phyloP scores from a whole-genome alignment of 2,113 vertebrate species.

The Trematomus loennbergii region DNA sequence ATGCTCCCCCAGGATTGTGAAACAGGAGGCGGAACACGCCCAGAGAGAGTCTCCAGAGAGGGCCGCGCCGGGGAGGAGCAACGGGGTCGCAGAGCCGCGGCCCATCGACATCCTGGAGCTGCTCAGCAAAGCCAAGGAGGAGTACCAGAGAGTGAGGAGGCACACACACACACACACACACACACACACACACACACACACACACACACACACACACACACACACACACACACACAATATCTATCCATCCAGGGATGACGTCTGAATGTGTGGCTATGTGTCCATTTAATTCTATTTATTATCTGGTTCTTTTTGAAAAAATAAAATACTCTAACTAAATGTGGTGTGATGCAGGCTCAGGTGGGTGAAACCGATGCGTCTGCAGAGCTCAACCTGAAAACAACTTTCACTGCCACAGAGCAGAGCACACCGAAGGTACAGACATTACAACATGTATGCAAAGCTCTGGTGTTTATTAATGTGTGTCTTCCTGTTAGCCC shows the following conservation, averaged over 20 bases:
- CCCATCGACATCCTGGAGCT: slow-evolving; percentile 95
- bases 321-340: neutral
- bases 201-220: too few species aligned
- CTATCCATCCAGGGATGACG: too few species aligned
- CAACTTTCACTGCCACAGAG: slow-evolving; percentile 40
- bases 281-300: neutral
- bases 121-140: slow-evolving; percentile 97
- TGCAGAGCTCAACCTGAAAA: slow-evolving; percentile 48
- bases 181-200: neutral
- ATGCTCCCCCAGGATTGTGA: slow-evolving; percentile 87
- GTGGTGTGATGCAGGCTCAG: slow-evolving; percentile 63
- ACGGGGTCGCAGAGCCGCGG: slow-evolving; percentile 86
- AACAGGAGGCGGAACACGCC: slow-evolving; percentile 89
- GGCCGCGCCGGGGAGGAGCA: slow-evolving; percentile 84
- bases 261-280: neutral
- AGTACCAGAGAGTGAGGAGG: slow-evolving; percentile 91
- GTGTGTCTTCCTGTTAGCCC: neutral
- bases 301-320: neutral
- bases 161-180: neutral
- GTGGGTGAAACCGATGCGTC: slow-evolving; percentile 61
- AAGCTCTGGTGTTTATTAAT: neutral
- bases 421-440: slow-evolving; percentile 65
- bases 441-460: neutral
- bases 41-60: slow-evolving; percentile 86
- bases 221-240: too few species aligned